Evolutionary conservation across 2,888 invertebrate genomes (phyloP).

Genomic region (Heliconius charithonia): DNA sequence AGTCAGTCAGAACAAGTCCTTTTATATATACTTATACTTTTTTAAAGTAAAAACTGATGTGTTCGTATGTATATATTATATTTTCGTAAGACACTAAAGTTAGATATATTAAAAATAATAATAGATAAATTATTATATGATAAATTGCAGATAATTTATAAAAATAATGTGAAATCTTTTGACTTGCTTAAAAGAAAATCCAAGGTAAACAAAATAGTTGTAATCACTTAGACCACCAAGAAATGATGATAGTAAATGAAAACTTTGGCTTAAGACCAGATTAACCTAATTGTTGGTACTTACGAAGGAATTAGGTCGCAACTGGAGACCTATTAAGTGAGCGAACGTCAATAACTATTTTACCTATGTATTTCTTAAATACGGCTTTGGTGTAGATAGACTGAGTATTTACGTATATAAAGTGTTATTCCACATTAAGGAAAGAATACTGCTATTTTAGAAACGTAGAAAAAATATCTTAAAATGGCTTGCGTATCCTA

Average conservation of each 20-base stretch:
- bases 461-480: no score
- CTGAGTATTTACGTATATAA: background rate
- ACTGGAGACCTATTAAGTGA: slow-evolving; percentile 43
- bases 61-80: no score
- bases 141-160: no score
- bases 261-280: slow-evolving; percentile 31
- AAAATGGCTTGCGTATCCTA: no score
- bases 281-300: slow-evolving; percentile 50
- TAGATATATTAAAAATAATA: no score
- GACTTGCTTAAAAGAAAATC: background rate
- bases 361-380: slow-evolving; percentile 2
- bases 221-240: background rate
- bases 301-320: slow-evolving; percentile 41
- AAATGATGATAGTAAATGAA: slow-evolving; percentile 22
- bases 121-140: no score
- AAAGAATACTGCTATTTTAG: no score
- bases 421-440: no score
- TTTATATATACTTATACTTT: no score
- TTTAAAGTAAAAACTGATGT: no score
- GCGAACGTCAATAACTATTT: slow-evolving; percentile 1
- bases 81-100: no score
- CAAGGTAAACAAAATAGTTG: background rate
- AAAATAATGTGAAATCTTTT: background rate
- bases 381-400: background rate
- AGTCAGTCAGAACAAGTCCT: no score